phyloP scores from a whole-genome alignment of 2,888 invertebrate species.

The Ormyrus thymus region DNA sequence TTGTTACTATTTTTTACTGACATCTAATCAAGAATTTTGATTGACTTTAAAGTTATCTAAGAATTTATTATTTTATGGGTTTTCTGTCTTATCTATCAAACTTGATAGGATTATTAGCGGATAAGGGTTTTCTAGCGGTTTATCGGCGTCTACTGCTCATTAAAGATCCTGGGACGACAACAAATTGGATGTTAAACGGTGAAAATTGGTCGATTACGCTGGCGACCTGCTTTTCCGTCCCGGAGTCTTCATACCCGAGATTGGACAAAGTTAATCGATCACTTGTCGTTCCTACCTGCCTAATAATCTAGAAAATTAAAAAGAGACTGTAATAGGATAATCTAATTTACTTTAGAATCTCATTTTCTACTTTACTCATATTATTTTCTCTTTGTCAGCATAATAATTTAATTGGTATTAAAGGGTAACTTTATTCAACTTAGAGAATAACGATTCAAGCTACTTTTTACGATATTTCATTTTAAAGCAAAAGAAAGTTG shows the following conservation, averaged over 20 bases:
- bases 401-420: constrained; percentile 51
- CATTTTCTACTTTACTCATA: constrained; percentile 30
- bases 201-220: constrained; percentile 72
- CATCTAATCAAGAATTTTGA: constrained; percentile 28
- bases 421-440: neutral
- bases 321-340: constrained; percentile 24
- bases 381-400: neutral
- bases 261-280: constrained; percentile 65
- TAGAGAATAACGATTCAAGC: too few species aligned
- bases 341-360: constrained; percentile 26
- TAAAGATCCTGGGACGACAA: constrained; percentile 65
- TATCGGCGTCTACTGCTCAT: constrained; percentile 53
- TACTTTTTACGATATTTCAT: too few species aligned
- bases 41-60: constrained; percentile 23
- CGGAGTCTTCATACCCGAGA: constrained; percentile 65
- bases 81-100: constrained; percentile 42
- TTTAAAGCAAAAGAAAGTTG: too few species aligned
- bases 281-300: constrained; percentile 59
- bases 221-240: constrained; percentile 66
- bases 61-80: constrained; percentile 19
- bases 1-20: too few species aligned
- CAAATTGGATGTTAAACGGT: constrained; percentile 71
- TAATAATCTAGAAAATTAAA: constrained; percentile 49
- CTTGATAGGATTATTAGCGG: constrained; percentile 65
- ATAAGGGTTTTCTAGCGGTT: constrained; percentile 60